phyloP scores from a whole-genome alignment of 2,113 vertebrate species.

The Apistogramma diplotaenia region DNA sequence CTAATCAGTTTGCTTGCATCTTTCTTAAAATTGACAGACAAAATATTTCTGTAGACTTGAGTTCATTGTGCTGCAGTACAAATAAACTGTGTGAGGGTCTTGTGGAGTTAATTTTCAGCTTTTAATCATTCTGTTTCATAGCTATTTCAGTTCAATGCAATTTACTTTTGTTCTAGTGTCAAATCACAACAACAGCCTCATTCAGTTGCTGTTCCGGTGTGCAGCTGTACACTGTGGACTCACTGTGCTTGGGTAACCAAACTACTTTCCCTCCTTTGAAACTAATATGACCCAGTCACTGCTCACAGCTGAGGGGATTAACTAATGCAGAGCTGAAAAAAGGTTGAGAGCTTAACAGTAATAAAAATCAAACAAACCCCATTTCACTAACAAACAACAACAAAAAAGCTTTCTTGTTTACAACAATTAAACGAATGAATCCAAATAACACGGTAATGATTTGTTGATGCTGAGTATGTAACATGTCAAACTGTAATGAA shows the following conservation, averaged over 20 bases:
- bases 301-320: background rate
- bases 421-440: slow-evolving; percentile 54
- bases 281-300: background rate
- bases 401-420: slow-evolving; percentile 38
- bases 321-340: background rate
- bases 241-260: background rate
- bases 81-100: too few relatives aligned
- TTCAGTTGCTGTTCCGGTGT: rapidly evolving
- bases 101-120: background rate
- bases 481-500: slow-evolving; percentile 30
- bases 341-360: background rate
- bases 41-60: too few relatives aligned
- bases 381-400: background rate
- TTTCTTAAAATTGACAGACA: too few relatives aligned
- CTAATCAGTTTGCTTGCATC: too few relatives aligned
- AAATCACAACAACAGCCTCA: background rate
- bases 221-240: background rate
- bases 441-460: slow-evolving; percentile 42
- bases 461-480: slow-evolving; percentile 28
- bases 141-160: background rate
- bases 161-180: background rate
- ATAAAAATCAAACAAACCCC: background rate
- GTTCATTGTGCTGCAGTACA: too few relatives aligned
- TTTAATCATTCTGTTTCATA: background rate
- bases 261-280: background rate